Percentiles rank a stretch among this genome's conserved stretches.
Conservation (phyloP, 2,888 invertebrate species). For the Acleris laterana region DNA sequence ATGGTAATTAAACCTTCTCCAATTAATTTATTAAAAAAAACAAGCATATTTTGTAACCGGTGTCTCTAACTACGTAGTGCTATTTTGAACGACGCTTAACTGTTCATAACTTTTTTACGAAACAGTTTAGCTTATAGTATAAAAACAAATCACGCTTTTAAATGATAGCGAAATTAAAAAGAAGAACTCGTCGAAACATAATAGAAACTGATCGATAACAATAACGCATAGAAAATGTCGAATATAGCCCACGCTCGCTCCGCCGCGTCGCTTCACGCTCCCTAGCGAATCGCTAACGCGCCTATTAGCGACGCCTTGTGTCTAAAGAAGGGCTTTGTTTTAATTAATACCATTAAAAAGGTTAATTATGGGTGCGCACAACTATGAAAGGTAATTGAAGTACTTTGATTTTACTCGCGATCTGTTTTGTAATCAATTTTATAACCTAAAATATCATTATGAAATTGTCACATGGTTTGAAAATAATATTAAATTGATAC, state of each 20-base stretch:
- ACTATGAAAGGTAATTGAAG: neutral
- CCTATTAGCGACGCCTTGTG: conserved; percentile 22
- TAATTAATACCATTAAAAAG: conserved; percentile 27
- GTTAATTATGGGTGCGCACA: conserved; percentile 16
- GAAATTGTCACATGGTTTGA: no score
- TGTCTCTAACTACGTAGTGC: no score
- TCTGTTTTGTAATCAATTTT: no score
- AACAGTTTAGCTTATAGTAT: no score
- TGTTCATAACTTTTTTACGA: no score
- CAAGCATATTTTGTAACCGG: no score
- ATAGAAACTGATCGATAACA: neutral
- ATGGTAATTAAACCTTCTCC: no score
- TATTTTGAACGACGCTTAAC: no score
- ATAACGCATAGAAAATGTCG: neutral
- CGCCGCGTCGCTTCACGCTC: conserved; percentile 20
- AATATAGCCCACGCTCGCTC: neutral
- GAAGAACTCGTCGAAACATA: neutral
- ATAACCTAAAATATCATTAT: no score
- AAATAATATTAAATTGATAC: no score
- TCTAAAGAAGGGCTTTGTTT: conserved; percentile 13
- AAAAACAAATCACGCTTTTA: no score
- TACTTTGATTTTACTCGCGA: neutral
- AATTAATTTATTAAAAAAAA: no score
- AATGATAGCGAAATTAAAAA: neutral
- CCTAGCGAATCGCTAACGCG: conserved; percentile 30